These are phyloP conservation scores for Pempheris klunzingeri DNA, from an alignment of 2,797 vertebrate species.

Conservation along the genomic window DNA sequence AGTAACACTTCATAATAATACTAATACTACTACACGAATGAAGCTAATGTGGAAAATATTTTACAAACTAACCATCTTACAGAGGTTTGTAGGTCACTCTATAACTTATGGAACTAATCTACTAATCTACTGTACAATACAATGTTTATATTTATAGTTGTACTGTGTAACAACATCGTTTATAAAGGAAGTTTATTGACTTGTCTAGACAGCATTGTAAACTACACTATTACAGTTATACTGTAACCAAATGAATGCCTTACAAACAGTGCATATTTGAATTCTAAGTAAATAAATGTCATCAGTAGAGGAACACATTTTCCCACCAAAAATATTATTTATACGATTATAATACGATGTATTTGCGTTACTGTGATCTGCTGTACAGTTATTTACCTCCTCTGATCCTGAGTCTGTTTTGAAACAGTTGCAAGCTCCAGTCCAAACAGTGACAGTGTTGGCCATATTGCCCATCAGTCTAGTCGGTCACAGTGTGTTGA, in stretches of 20 bases:
- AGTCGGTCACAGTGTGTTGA: conserved; percentile 54
- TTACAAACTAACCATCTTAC: too few species aligned
- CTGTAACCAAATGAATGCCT: background rate
- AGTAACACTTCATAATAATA: too few species aligned
- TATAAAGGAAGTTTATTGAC: background rate
- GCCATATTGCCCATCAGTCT: conserved; percentile 34
- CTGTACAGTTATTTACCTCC: background rate
- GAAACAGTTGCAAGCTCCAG: background rate
- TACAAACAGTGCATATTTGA: background rate
- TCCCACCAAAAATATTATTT: background rate
- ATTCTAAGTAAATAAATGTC: background rate
- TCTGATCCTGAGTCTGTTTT: background rate
- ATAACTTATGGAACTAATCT: too few species aligned
- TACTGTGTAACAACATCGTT: too few species aligned
- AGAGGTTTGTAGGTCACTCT: too few species aligned
- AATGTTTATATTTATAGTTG: too few species aligned
- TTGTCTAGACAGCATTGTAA: background rate
- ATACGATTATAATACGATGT: background rate
- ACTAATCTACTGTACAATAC: too few species aligned
- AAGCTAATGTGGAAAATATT: too few species aligned
- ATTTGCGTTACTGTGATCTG: background rate
- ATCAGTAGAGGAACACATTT: background rate
- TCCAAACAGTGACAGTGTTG: conserved; percentile 4
- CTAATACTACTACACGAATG: too few species aligned
- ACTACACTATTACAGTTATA: background rate